phyloP scores from a whole-genome alignment of 2,888 invertebrate species.

The Sympetrum striolatum region DNA sequence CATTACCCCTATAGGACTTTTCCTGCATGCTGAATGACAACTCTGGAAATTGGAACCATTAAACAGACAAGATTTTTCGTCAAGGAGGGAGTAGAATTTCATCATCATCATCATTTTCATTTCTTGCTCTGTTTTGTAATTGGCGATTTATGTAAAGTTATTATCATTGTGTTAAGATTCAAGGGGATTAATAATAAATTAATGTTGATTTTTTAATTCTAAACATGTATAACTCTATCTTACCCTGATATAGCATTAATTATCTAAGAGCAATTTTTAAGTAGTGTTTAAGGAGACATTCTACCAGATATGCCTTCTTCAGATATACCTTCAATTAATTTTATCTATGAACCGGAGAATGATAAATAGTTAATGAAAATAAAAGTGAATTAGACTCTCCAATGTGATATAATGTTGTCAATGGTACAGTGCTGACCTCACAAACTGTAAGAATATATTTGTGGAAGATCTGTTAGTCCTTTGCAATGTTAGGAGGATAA shows the following conservation, averaged over 20 bases:
- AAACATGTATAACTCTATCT: not conserved
- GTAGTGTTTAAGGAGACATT: no score
- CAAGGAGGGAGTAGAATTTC: not conserved
- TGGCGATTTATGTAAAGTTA: not conserved
- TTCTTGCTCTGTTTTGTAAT: not conserved
- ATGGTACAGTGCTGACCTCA: no score
- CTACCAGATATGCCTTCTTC: no score
- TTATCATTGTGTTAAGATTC: not conserved
- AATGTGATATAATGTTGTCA: no score
- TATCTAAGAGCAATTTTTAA: no score
- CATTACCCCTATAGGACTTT: constrained; percentile 18
- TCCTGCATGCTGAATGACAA: constrained; percentile 29
- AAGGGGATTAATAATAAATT: not conserved
- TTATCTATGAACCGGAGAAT: no score
- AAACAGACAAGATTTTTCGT: not conserved
- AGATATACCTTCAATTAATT: no score
- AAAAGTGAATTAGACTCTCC: no score
- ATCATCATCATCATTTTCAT: not conserved
- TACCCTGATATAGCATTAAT: not conserved
- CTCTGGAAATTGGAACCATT: constrained; percentile 2
- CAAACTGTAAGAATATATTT: no score
- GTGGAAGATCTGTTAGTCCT: no score
- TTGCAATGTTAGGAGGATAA: no score
- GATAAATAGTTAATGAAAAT: no score
- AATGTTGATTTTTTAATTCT: not conserved